Evolutionary conservation across 1,140 invertebrate genomes (phyloP), one percentile per base, ranked within the genome.

Genomic region (Tachypleus tridentatus): DNA sequence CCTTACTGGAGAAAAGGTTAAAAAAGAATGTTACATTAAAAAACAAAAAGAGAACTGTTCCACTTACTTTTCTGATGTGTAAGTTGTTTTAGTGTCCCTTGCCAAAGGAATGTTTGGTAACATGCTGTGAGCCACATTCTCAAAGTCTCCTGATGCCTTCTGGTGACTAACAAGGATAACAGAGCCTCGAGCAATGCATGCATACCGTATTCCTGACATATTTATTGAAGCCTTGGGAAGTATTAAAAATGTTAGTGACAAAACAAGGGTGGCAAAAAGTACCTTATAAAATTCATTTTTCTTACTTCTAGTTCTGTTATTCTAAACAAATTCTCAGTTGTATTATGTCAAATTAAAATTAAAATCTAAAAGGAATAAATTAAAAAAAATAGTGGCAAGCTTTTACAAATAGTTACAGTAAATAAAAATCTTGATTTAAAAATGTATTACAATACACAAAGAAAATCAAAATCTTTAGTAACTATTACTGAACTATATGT

Each of bases 91-190:
- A 4, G 70, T 73, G 65, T 76, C 72, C 51, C 66, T 68, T 10
- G 66, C 60, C 10, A 72, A 69, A 53, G 74, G 72, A 57, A 77
- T 74, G 64, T 77, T 77, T 9, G 70, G 70, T 0, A 77, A 67
- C 70, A 77, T 76, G 11, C 70, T 71, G 4, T 69, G 56, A 0
- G 72, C 72, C 10, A 72, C 70, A 54, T 69, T 69, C 53, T 74
- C 69, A 70, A 72, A 77, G 49, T 73, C 72, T 4, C 72, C 73
- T 50, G 58, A 56, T 4, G 66, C 69, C 64, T 62, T 70, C 59
- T 74, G 72, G 49, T 72, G 70, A 57, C 72, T 75, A 51, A 75
- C 76, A 0, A 77, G 66, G 56, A 76, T 68, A 4, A 69, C 72
- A 7, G 71, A 64, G 4, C 73, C 73, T 11, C 73, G 66, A 6